phyloP scores from a whole-genome alignment of 2,888 invertebrate genomes.

The Homarus gammarus region DNA sequence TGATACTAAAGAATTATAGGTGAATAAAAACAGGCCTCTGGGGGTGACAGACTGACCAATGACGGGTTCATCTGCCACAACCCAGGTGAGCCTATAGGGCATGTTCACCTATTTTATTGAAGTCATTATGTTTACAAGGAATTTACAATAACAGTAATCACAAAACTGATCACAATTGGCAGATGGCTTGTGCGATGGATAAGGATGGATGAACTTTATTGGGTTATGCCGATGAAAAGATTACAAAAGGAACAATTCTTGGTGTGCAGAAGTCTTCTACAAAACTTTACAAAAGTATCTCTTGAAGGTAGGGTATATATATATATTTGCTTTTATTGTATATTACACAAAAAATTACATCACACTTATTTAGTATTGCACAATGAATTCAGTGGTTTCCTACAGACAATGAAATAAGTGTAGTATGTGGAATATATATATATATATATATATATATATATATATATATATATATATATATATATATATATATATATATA shows the following conservation, averaged over 20 bases:
- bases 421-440: conserved; percentile 6
- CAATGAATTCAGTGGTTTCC: conserved; percentile 22
- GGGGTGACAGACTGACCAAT: conserved; percentile 41
- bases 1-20: conserved; percentile 38
- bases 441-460: too few species aligned
- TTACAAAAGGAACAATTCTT: conserved; percentile 51
- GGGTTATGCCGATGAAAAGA: conserved; percentile 51
- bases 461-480: too few species aligned
- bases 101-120: conserved; percentile 72
- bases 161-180: conserved; percentile 41
- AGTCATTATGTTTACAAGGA: conserved; percentile 60
- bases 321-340: conserved; percentile 46
- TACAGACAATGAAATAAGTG: not conserved
- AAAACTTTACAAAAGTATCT: conserved; percentile 35
- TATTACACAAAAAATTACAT: conserved; percentile 52
- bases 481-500: too few species aligned
- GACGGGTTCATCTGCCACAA: conserved; percentile 40
- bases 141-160: conserved; percentile 53
- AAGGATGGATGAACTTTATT: conserved; percentile 69
- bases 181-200: conserved; percentile 38
- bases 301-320: conserved; percentile 45
- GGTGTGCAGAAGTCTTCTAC: conserved; percentile 39
- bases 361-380: conserved; percentile 26
- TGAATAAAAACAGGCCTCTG: conserved; percentile 70
- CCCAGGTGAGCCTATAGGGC: conserved; percentile 58